Base-by-base conservation (phyloP, 2,113 vertebrate species). In the Takifugu flavidus region DNA sequence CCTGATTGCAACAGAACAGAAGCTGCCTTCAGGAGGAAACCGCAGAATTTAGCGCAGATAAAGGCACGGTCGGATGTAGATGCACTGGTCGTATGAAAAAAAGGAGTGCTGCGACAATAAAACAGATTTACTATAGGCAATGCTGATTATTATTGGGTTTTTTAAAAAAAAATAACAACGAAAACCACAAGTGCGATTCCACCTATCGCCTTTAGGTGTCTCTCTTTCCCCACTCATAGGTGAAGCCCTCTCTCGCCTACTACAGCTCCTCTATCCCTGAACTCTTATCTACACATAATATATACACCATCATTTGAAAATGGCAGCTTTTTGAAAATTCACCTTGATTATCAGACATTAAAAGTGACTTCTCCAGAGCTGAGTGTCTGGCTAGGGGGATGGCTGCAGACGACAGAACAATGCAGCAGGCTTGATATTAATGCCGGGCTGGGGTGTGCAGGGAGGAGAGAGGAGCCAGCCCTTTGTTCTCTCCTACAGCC, bases 341-440 rank as follows among this genome's bases (percentile, higher is more conserved):
- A 94, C 94, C 92, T 93, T 94, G 94, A 94, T 94, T 93, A 93
- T 92, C 92, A 95, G 93, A 94, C 93, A 94, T 93, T 93, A 93
- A 92, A 93, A 91, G 91, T 92, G 94, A 94, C 93, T 94, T 93
- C 92, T 93, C 91, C 89, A 82, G 90, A 89, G 89, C 93, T 91
- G 94, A 92, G 92, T 94, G 93, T 93, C 93, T 95, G 93, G 93
- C 92, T 93, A 90, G 92, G 91, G 91, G 92, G 92, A 91, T 89
- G 91, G 92, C 92, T 93, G 91, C 93, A 95, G 94, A 94, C 93
- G 92, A 92, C 91, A 92, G 92, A 93, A 93, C 93, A 94, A 94
- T 93, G 92, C 89, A 88, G 90, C 89, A 85, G 82, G 84, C 83
- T 85, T 82, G 80, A 90, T 89, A 89, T 91, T 92, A 92, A 90